Base-by-base conservation (phyloP, 2,113 vertebrate species). In the Scomber scombrus region DNA sequence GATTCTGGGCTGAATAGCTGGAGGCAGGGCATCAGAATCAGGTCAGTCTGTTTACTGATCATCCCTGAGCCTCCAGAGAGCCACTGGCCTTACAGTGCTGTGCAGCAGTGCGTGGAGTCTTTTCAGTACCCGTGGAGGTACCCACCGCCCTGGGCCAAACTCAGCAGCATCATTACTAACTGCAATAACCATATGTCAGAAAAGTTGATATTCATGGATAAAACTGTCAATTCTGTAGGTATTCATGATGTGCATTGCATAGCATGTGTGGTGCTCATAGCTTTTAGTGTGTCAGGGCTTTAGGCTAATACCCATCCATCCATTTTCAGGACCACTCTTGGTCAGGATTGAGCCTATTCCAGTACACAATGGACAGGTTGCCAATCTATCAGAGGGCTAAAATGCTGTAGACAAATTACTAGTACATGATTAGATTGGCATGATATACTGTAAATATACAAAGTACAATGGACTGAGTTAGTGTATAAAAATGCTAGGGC, bases 41-140 rank as follows among this genome's bases (percentile, higher is more conserved):
- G 87, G 81, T 88, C 89, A 88, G 66, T 79, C 68, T 90, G 86
- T 93, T 91, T 87, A 90, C 89, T 80, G 84, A 93, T 87, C 77
- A 85, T 83, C 73, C 68, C 81, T 71, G 71, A 85, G 84, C 75
- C 85, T 80, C 79, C 75, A 75, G 83, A 88, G 85, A 83, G 81
- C 79, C 71, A 86, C 55, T 64, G 60, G 80, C 77, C 82, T 83
- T 66, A 85, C 81, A 81, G 79, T 21, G 75, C 68, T 62, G 63
- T 81, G 78, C 64, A 78, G 74, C 31, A 51, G 73, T 51, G 75
- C 71, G 65, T 52, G 80, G 75, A 69, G 72, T 66, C 43, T 72
- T 75, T 80, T 63, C 66, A 78, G 62, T 77, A 18, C 52, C 63
- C 26, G 31, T 52, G 57, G 47, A 57, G 80, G 75, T 81, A 70